Percentiles rank a stretch among this genome's conserved stretches.
These are phyloP conservation scores for Lepus townsendii DNA, from an alignment of 2,797 vertebrate genomes.

Conservation along the genomic window DNA sequence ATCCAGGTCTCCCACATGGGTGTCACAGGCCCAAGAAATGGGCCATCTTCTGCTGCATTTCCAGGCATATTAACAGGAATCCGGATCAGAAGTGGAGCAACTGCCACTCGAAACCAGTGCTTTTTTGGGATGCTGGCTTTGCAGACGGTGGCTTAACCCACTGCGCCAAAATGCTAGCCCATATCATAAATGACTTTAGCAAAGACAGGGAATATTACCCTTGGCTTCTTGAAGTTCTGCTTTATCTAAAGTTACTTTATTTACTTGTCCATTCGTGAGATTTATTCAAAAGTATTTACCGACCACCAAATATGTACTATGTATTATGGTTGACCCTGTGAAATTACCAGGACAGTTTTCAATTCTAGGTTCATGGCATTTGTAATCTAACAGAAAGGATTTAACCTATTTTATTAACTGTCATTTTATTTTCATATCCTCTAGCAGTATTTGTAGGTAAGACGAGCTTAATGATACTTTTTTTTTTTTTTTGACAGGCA, in stretches of 20 bases:
- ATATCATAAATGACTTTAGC: neutral
- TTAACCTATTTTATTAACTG: neutral
- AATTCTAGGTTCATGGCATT: neutral
- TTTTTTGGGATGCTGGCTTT: too few species aligned
- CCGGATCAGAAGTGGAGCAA: too few species aligned
- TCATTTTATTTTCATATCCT: neutral
- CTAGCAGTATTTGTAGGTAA: neutral
- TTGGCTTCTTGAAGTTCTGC: neutral
- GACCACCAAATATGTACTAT: neutral
- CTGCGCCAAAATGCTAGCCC: too few species aligned
- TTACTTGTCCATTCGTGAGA: neutral
- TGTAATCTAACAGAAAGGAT: neutral
- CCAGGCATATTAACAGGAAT: too few species aligned
- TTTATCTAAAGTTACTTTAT: neutral
- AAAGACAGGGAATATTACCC: neutral
- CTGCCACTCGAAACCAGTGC: too few species aligned
- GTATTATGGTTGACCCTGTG: neutral
- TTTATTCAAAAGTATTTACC: slow-evolving; percentile 29
- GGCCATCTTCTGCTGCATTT: too few species aligned
- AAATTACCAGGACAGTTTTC: neutral
- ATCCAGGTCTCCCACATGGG: too few species aligned
- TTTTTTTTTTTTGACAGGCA: too few species aligned
- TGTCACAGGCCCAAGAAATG: too few species aligned
- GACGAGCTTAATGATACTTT: neutral
- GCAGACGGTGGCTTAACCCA: too few species aligned